A percentile compares a stretch with the other conserved stretches of the same genome.
Conservation (phyloP, 1,140 invertebrate species). For the Drosophila busckii region DNA sequence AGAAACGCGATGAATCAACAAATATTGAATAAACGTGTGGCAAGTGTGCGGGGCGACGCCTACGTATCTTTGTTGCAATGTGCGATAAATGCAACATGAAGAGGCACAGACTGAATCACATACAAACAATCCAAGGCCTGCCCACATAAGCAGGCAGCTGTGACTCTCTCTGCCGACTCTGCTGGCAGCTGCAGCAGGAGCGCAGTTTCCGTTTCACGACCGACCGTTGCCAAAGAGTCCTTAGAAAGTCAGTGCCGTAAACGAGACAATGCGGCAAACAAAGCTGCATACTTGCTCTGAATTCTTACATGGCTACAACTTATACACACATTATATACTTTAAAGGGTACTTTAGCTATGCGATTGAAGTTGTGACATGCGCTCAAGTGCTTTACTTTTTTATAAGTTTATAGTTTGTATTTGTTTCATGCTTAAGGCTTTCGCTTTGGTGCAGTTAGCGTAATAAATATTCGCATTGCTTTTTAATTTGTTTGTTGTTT, state of each 20-base stretch:
- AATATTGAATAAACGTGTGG: conserved; percentile 27
- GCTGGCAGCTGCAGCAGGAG: conserved; percentile 9
- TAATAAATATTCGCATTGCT: conserved; percentile 7
- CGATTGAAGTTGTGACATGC: too few species aligned
- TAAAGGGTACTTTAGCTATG: too few species aligned
- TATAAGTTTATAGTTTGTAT: too few species aligned
- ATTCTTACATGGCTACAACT: too few species aligned
- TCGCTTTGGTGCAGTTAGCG: too few species aligned
- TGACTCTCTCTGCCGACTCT: conserved; percentile 23
- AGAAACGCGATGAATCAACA: conserved; percentile 54
- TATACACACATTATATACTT: too few species aligned
- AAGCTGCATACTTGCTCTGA: conserved; percentile 5
- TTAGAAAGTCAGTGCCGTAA: conserved; percentile 68
- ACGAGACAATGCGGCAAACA: conserved; percentile 53
- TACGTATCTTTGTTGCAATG: conserved; percentile 29
- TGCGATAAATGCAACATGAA: conserved; percentile 43
- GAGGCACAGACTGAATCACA: conserved; percentile 16
- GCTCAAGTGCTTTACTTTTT: too few species aligned
- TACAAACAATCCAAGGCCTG: neutral
- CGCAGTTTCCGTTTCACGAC: conserved; percentile 46
- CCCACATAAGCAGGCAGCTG: neutral
- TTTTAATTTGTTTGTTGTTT: neutral
- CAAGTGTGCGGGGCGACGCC: conserved; percentile 22
- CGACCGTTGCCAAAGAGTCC: conserved; percentile 42
- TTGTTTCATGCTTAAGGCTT: too few species aligned